Base-by-base conservation (phyloP, 2,888 invertebrate genomes). In the Strigamia crassipes region DNA sequence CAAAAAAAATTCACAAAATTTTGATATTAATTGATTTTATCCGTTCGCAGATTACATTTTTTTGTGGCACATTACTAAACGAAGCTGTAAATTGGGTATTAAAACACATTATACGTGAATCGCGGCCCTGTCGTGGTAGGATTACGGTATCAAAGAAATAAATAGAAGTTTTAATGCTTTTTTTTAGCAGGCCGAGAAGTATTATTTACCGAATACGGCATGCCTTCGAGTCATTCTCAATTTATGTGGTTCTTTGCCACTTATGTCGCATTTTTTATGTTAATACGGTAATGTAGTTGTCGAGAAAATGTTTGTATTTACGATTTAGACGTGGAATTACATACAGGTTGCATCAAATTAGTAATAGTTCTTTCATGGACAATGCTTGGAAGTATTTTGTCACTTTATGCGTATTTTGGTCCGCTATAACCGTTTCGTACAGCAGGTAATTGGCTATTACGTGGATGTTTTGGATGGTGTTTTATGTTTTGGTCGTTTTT, bases 211-310 rank as follows among this genome's bases (percentile, higher is more conserved):
- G 88, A 88, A 83, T 89, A 89, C 86, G 89, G 89, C 46, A 96
- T 96, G 96, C 96, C 96, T 82, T 96, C 96, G 42, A 93, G 94
- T 83, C 96, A 96, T 90, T 91, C 96, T 85, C 96, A 96, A 89
- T 94, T 95, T 88, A 93, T 94, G 90, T 95, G 95, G 94, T 96
- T 96, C 89, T 95, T 96, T 89, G 92, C 94, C 84, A 91, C 92
- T 80, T 96, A 96, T 89, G 91, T 94, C 84, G 90, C 93, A 84
- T 93, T 94, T 88, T 96, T 96, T 89, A 92, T 96, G 86, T 91
- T 94, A 86, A 92, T 96, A 86, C 93, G 96, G 96, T 96, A 79
- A 42, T 80, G 27, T 80, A 73, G 38, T 18, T 23, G 38, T 18
- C 51, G 9, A 12, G 0, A 66, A 79, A 73, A 38, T 79, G 27